Percentiles rank a stretch among this genome's conserved stretches.
Conservation (phyloP, 2,113 vertebrate genomes). For the Paratilapia polleni region DNA sequence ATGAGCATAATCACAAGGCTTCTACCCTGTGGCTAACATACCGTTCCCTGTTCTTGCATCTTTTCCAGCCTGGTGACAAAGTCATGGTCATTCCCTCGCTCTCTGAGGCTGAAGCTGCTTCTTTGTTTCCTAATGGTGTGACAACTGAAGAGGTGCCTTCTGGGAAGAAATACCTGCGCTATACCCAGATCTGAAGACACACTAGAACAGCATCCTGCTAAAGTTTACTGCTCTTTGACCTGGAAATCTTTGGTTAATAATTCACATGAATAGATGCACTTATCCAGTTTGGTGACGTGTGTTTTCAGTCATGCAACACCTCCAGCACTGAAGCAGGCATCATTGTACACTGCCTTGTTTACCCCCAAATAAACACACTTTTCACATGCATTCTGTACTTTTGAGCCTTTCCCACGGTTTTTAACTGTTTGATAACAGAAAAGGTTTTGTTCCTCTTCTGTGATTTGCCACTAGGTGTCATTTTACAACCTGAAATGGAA, state of each 20-base stretch:
- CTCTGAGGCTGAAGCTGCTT: constrained; percentile 87
- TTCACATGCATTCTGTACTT: not conserved
- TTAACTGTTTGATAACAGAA: not conserved
- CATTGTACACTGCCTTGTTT: constrained; percentile 58
- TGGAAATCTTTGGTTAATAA: not conserved
- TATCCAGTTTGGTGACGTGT: not conserved
- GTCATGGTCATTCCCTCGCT: constrained; percentile 95
- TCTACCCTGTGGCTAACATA: not conserved
- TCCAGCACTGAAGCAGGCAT: not conserved
- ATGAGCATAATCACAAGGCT: not conserved
- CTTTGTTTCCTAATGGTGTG: constrained; percentile 89
- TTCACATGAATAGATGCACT: not conserved
- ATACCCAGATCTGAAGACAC: constrained; percentile 84
- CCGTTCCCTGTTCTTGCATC: not conserved
- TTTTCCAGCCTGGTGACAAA: constrained; percentile 84
- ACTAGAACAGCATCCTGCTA: not conserved
- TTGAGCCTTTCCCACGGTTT: not conserved
- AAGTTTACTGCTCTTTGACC: not conserved
- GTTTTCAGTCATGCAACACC: not conserved
- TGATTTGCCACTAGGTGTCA: constrained; percentile 47
- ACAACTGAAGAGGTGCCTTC: constrained; percentile 91
- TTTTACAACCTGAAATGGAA: not conserved
- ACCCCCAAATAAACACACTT: constrained; percentile 58
- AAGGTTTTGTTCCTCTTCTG: not conserved
- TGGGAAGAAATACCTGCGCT: constrained; percentile 94